Evolutionary conservation across 2,888 invertebrate genomes (phyloP), one percentile per base, ranked within the genome.

Genomic region (Andrena trimmerana): DNA sequence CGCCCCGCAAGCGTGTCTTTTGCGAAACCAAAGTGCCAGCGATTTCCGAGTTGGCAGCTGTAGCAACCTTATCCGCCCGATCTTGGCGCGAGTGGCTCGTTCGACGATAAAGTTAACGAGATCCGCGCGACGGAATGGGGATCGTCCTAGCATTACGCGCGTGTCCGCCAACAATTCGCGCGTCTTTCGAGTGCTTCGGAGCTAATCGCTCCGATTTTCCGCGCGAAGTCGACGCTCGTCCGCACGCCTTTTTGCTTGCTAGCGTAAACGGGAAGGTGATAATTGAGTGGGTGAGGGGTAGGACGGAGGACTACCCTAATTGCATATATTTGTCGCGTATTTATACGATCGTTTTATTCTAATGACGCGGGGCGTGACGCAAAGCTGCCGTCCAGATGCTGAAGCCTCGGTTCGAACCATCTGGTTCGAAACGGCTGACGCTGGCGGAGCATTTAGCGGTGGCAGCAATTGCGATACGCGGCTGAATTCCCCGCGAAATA

Each of bases 251-350:
- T 59, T 16, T 27, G 13, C 59, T 13, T 3, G 13, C 13, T 0
- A 7, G 6, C 16, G 42, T 33, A 54, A n/a, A 20, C 24, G 6
- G 4, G 20, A 31, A 20, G 29, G 65, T 52, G 69, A 66, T 50
- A 65, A 74, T 66, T 29, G 42, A n/a, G 33, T 24, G 16, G 24
- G 31, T 0, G n/a, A n/a, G 16, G 20, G 16, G 24, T 27, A 42
- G 54, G 54, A 57, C 5, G 54, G 36, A 48, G 42, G n/a, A 20
- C 31, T 36, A 27, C n/a, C 62, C 81, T 81, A 69, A 74, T 80
- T 81, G 81, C 81, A 69, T 81, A 68, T 73, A 80, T 81, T 81
- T 81, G 62, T 80, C 71, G 67, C 80, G 62, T 80, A 80, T 80
- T 80, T 80, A 81, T 68, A 73, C 16, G 52, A 48, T 57, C 36